phyloP scores from a whole-genome alignment of 2,797 vertebrate genomes.

The Eulemur rubriventer region DNA sequence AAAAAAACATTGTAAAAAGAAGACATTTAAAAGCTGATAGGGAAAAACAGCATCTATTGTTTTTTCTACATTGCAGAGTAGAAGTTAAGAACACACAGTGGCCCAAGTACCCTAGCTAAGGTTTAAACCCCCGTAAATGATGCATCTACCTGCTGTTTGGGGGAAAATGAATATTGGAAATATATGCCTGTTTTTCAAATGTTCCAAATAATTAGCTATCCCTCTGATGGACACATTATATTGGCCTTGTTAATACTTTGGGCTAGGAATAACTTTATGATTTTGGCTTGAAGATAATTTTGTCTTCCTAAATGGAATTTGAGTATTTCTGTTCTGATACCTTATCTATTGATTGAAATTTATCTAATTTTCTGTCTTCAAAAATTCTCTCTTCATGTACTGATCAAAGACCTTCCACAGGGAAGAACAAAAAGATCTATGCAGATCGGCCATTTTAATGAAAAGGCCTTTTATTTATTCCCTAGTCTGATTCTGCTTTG shows the following conservation, averaged over 20 bases:
- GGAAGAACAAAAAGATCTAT: conserved; percentile 47
- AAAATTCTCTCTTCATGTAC: conserved; percentile 15
- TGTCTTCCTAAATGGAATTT: background rate
- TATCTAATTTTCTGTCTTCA: conserved; percentile 49
- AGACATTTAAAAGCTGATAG: background rate
- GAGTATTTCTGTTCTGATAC: background rate
- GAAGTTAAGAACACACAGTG: background rate
- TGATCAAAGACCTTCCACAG: conserved; percentile 36
- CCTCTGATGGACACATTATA: background rate
- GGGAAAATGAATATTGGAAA: background rate
- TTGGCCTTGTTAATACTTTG: background rate
- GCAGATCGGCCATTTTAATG: conserved; percentile 56
- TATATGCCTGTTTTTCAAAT: background rate
- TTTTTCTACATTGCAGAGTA: background rate
- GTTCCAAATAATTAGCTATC: background rate
- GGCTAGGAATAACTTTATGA: background rate
- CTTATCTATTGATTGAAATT: conserved; percentile 30
- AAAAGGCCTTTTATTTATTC: conserved; percentile 68
- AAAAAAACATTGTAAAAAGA: background rate
- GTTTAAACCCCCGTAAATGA: background rate
- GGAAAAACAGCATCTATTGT: background rate
- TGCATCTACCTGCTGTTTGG: background rate
- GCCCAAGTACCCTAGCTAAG: background rate
- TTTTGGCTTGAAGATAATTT: background rate
- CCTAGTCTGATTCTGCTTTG: conserved; percentile 56